Conservation (phyloP, 2,888 invertebrate species). For the Phlogophora meticulosa region DNA sequence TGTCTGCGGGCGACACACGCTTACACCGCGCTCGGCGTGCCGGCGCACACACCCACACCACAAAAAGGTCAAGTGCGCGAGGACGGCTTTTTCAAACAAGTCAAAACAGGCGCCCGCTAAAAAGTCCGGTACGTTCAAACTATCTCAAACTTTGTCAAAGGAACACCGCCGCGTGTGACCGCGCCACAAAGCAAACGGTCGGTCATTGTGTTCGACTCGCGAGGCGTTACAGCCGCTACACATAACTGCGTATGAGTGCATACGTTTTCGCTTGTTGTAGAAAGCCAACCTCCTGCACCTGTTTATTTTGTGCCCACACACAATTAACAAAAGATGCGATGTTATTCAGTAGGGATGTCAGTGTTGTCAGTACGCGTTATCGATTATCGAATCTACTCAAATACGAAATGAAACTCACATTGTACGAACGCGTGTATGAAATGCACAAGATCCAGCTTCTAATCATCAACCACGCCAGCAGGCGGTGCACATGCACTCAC, state of each 20-base stretch:
- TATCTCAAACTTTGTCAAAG: not conserved
- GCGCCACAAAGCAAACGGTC: no score
- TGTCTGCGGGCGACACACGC: conserved; percentile 64
- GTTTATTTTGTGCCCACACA: conserved; percentile 33
- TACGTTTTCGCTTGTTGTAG: not conserved
- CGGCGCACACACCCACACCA: conserved; percentile 15
- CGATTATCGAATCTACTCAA: conserved; percentile 46
- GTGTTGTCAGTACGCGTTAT: conserved; percentile 52
- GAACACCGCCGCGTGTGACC: not conserved
- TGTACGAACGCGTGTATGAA: conserved; percentile 52
- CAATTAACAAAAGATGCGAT: conserved; percentile 39
- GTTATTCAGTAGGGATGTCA: conserved; percentile 40
- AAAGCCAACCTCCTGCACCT: conserved; percentile 1
- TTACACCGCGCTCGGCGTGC: not conserved
- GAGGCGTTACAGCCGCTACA: no score
- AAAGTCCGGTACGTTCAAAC: not conserved
- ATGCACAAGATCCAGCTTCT: conserved; percentile 52
- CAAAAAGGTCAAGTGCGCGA: conserved; percentile 13
- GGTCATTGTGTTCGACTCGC: no score
- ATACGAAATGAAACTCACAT: conserved; percentile 52
- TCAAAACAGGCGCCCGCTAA: conserved; percentile 1
- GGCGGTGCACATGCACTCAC: conserved; percentile 56
- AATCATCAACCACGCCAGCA: conserved; percentile 57
- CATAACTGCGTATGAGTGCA: not conserved
- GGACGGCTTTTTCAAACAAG: not conserved